These are phyloP conservation scores for Leptopilina drosophilae DNA, from an alignment of 2,888 invertebrate genomes.

Conservation along the genomic window DNA sequence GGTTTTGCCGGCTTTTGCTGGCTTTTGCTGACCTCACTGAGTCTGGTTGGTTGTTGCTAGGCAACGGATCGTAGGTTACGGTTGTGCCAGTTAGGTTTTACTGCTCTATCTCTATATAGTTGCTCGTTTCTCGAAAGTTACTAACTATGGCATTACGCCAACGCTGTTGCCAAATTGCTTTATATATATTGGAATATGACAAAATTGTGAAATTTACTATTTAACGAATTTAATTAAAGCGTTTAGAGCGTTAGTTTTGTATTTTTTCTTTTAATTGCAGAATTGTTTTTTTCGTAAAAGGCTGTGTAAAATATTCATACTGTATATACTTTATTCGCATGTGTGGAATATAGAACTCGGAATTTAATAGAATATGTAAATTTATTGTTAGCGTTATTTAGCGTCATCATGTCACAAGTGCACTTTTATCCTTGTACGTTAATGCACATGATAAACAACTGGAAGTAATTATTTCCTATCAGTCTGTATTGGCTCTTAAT, in stretches of 20 bases:
- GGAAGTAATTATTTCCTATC: background rate
- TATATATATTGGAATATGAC: background rate
- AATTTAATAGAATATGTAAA: background rate
- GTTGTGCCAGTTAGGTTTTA: conserved; percentile 30
- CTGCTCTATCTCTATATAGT: conserved; percentile 26
- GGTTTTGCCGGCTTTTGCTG: conserved; percentile 14
- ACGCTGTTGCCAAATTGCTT: conserved; percentile 39
- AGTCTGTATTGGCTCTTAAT: background rate
- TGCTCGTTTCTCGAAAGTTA: conserved; percentile 9
- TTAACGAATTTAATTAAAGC: background rate
- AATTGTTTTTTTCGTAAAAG: too few species aligned
- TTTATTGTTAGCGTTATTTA: background rate
- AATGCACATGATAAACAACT: background rate
- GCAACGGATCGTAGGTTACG: conserved; percentile 28
- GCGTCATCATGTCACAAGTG: background rate
- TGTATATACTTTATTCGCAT: background rate
- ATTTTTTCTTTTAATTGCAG: too few species aligned
- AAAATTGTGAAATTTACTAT: background rate
- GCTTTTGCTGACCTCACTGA: conserved; percentile 17
- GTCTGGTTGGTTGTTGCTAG: conserved; percentile 32
- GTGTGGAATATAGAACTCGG: background rate
- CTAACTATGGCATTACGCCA: conserved; percentile 16
- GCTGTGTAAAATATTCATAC: too few species aligned
- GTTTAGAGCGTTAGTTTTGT: too few species aligned
- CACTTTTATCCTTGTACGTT: background rate